Conservation (phyloP, 1,140 invertebrate genomes). For the Drosophila repleta region DNA sequence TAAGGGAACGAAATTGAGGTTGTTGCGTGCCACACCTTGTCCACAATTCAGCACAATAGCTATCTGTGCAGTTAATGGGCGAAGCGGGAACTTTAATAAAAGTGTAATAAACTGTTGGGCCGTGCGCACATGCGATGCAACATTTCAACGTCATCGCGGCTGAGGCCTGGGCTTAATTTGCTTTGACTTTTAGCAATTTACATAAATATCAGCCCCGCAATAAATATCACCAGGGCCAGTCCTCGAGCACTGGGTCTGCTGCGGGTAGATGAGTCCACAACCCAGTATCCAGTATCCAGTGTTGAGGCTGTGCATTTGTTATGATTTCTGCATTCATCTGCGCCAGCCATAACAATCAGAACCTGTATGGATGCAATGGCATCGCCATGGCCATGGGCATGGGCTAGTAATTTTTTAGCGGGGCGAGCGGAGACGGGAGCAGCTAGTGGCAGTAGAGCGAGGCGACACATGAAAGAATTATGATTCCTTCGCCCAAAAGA, state of each 20-base stretch:
- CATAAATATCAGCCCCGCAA: conserved; percentile 71
- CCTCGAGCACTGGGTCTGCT: conserved; percentile 25
- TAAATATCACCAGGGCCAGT: conserved; percentile 16
- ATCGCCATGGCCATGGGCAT: too few relatives aligned
- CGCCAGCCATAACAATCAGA: conserved; percentile 74
- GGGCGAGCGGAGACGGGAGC: conserved; percentile 50
- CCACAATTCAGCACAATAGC: conserved; percentile 7
- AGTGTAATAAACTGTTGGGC: conserved; percentile 36
- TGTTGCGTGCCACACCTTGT: conserved; percentile 15
- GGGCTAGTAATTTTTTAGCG: conserved; percentile 42
- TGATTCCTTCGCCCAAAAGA: conserved; percentile 45
- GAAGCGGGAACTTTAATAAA: conserved; percentile 5
- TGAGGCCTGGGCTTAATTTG: conserved; percentile 79
- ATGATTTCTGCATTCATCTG: conserved; percentile 60
- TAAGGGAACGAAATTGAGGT: not conserved
- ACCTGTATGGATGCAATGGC: conserved; percentile 40
- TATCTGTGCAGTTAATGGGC: conserved; percentile 16
- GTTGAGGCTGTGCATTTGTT: conserved; percentile 56
- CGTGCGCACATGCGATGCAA: conserved; percentile 33
- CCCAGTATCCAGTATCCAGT: not conserved
- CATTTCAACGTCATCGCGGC: conserved; percentile 74
- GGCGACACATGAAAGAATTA: conserved; percentile 68
- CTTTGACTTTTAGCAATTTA: conserved; percentile 81
- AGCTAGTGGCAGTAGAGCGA: conserved; percentile 15
- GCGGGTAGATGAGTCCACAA: conserved; percentile 15